Conservation (phyloP, 2,888 invertebrate species). For the Gonocerus acuteangulatus region DNA sequence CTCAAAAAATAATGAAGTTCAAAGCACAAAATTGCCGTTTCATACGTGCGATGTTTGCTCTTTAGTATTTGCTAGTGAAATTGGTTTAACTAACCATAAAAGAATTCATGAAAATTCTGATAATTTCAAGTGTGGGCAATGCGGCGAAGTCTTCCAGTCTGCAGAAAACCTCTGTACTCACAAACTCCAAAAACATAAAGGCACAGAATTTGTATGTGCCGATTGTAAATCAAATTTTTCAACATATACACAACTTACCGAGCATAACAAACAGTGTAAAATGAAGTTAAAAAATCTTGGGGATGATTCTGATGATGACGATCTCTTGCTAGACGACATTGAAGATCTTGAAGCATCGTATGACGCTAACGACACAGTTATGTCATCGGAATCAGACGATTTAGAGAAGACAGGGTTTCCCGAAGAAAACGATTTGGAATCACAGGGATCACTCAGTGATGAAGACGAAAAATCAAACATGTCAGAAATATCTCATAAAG, state of each 20-base stretch:
- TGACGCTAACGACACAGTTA: conserved; percentile 13
- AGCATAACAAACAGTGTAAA: conserved; percentile 32
- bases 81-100: conserved; percentile 33
- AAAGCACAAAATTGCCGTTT: conserved; percentile 29
- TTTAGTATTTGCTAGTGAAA: conserved; percentile 34
- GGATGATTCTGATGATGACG: conserved; percentile 17
- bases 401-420: conserved; percentile 11
- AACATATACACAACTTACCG: conserved; percentile 27
- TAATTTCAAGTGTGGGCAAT: conserved; percentile 34
- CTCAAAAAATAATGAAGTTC: background rate
- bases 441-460: conserved; percentile 33
- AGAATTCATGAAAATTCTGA: conserved; percentile 32
- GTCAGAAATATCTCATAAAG: conserved; percentile 20
- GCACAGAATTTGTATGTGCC: conserved; percentile 33
- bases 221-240: conserved; percentile 34
- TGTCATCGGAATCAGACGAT: conserved; percentile 13
- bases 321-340: conserved; percentile 11
- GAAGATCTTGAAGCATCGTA: conserved; percentile 16
- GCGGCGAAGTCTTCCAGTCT: conserved; percentile 33
- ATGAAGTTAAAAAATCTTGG: conserved; percentile 20
- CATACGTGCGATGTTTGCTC: conserved; percentile 33
- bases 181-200: conserved; percentile 28
- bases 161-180: conserved; percentile 28
- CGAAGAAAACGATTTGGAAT: conserved; percentile 32
- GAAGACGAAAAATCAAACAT: conserved; percentile 20